Base-by-base conservation (phyloP, 2,113 vertebrate genomes). In the Elanoides forficatus region DNA sequence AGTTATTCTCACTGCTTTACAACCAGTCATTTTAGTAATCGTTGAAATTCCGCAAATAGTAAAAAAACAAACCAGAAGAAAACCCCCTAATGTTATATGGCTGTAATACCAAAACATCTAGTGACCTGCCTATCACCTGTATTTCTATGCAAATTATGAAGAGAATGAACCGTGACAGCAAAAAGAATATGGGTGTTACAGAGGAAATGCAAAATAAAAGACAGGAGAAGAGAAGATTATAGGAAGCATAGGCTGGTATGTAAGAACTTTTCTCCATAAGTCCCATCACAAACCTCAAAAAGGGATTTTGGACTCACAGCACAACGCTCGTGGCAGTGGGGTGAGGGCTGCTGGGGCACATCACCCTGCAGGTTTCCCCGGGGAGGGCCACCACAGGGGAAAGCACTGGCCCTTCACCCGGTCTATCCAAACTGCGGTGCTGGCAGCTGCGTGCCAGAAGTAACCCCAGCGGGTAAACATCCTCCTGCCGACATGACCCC, bases 401-500 rank as follows among this genome's bases (percentile, higher is more conserved):
- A 76, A 52, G 43, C 32, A 5, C 25, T 27, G 45, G 11, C 34
- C 56, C 18, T n/a, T 62, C 34, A 29, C 42, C 32, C 8, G 0
- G 6, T 42, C 52, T 32, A 7, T 36, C 60, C 73, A 79, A 53
- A 25, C 38, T 34, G 21, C 2, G 2, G 1, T 15, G 36, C 80
- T 62, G 74, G 60, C 59, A 80, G 42, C 42, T 38, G 23, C 1
- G 2, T 45, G 73, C 38, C 84, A 74, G 60, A 48, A 73, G n/a
- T 23, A 73, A 25, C 42, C 47, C 22, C 1, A 0, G 27, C 2
- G 2, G 43, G 30, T 58, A 42, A 81, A n/a, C 1, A 10, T 40
- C 55, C 47, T 81, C 0, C 0, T 30, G 59, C 58, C 1, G 6
- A 4, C n/a, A 25, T 32, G 53, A 62, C 30, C 45, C 73, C 0